Base-by-base conservation (phyloP, 2,113 vertebrate species). In the Terrapene triunguis region DNA sequence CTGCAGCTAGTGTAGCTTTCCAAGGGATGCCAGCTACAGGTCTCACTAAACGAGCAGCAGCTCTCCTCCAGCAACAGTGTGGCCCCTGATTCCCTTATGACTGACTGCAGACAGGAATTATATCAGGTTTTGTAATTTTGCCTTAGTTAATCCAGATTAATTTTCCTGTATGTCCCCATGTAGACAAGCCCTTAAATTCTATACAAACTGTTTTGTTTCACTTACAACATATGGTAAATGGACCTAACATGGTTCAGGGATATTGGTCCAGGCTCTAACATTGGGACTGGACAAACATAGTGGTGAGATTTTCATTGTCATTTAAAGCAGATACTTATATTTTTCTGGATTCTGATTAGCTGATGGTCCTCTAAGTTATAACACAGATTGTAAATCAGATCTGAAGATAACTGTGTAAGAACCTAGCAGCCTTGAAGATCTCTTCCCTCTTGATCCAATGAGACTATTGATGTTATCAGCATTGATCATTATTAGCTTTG, bases 401-500 rank as follows among this genome's bases (percentile, higher is more conserved):
- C 89, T 62, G 89, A 95, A 89, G 10, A 48, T n/a, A 89, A 55
- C 89, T 92, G 74, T 89, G 82, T 89, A 78, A 92, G 87, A 80
- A 84, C 90, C 51, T 69, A 48, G 80, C 79, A 88, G 80, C 90
- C 92, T 82, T 65, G 16, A 88, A 83, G 92, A 87, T 69, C 65
- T 27, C 78, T 80, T 96, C 72, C 51, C 54, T 47, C 87, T 89
- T 65, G 78, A 87, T 35, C 35, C 62, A 69, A 76, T 35, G 69
- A 82, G 78, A 94, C 82, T 95, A 84, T 86, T 90, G 92, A 96
- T 96, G 90, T 8, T 24, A 95, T 91, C 96, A 80, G 32, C 44
- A 83, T 78, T 5, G 2, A 95, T 48, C 2, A 22, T 69, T 82
- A 85, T 44, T 85, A 72, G 51, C 62, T 94, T 65, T 90, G 89